A percentile compares a stretch with the other conserved stretches of the same genome.
Conservation (phyloP, 2,888 invertebrate species). For the Ptilodon capucinus region DNA sequence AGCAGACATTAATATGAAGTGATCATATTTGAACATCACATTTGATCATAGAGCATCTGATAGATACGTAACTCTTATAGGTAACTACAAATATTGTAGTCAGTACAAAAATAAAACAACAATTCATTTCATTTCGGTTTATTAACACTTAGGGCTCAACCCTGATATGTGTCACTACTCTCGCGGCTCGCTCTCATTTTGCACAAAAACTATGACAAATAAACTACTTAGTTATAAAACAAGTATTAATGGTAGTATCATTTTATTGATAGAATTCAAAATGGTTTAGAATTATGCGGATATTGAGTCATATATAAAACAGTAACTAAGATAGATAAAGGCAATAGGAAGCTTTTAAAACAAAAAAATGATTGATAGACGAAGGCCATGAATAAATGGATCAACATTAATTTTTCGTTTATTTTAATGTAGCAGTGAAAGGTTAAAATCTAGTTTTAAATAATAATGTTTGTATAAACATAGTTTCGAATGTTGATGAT, state of each 20-base stretch:
- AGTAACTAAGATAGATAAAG: not conserved
- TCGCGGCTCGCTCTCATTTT: slow-evolving; percentile 52
- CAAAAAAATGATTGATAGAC: not conserved
- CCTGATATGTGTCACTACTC: slow-evolving; percentile 79
- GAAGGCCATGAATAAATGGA: not conserved
- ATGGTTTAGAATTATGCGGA: not conserved
- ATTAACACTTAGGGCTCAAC: slow-evolving; percentile 75
- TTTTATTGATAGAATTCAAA: not conserved
- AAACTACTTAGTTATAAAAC: not conserved
- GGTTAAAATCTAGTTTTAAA: not conserved
- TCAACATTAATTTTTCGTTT: not conserved
- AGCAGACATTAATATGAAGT: too few species aligned
- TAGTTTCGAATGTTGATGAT: too few species aligned
- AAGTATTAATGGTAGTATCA: not conserved
- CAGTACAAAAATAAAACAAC: slow-evolving; percentile 59
- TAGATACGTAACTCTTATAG: too few species aligned
- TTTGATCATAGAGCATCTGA: too few species aligned
- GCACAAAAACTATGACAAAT: slow-evolving; percentile 15
- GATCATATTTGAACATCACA: too few species aligned
- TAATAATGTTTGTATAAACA: too few species aligned
- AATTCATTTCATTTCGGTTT: slow-evolving; percentile 62
- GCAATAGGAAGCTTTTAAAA: not conserved
- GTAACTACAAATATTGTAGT: too few species aligned
- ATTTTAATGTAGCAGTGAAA: not conserved
- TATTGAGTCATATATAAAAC: not conserved